Evolutionary conservation across 2,797 vertebrate species (phyloP), one percentile per base, ranked within the genome.

Genomic region (Vultur gryphus): DNA sequence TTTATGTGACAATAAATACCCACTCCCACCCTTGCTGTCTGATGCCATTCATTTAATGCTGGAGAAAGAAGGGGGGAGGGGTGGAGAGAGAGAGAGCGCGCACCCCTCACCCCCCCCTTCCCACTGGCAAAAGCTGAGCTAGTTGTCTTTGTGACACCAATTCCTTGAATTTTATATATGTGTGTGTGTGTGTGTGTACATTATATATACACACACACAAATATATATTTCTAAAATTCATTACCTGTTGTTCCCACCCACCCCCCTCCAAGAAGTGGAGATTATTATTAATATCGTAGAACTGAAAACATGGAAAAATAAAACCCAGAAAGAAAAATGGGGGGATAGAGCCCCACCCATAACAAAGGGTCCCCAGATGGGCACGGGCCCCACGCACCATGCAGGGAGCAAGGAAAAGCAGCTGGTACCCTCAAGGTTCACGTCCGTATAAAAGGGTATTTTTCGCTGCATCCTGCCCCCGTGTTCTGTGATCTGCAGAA

Each of bases 1-100:
- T 95, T 97, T 96, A 81, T 83, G 93, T 94, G 96, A 97, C 94
- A 98, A 98, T 98, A 98, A 98, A 98, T 98, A 97, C 96, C 97
- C 97, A 62, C 91, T 96, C 97, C 96, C 96, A 95, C 96, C 96
- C 96, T 92, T 91, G 95, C 95, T 95, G 97, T 85, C 97, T 95
- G 97, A 97, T 97, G 95, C 96, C 86, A 94, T 96, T 94, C 94
- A 58, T 96, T 95, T 95, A 97, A 97, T 96, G 95, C 96, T 94
- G 94, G 93, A 97, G 95, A 94, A 89, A 92, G 93, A 90, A 93
- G 84, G 88, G 84, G 93, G 91, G 89, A 84, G 84, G 82, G 83
- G 77, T 65, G 92, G 83, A 39, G 85, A 82, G 79, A 66, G 91
- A 77, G 89, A 79, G 77, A 39, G 58, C 18, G 25, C 28, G 4